These are phyloP conservation scores for Ischnura elegans DNA, from an alignment of 2,888 invertebrate genomes.

Conservation along the genomic window DNA sequence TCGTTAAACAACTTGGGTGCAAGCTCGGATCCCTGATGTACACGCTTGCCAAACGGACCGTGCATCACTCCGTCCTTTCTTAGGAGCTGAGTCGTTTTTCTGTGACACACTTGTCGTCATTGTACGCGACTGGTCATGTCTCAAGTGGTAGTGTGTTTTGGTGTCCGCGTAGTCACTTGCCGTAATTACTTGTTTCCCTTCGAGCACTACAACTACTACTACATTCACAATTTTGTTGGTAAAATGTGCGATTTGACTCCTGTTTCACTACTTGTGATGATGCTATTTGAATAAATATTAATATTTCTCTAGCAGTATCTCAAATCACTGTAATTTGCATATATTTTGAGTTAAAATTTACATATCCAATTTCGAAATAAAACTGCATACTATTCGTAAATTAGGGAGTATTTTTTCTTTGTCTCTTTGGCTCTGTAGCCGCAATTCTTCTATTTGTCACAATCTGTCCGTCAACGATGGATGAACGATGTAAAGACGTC, in stretches of 20 bases:
- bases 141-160: neutral
- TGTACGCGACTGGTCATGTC: neutral
- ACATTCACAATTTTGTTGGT: too few species aligned
- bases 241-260: too few species aligned
- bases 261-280: too few species aligned
- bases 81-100: neutral
- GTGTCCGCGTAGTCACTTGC: neutral
- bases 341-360: too few species aligned
- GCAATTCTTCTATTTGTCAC: neutral
- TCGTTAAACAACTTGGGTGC: neutral
- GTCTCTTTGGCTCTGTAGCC: neutral
- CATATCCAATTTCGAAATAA: too few species aligned
- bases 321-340: too few species aligned
- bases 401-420: too few species aligned
- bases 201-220: neutral
- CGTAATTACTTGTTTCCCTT: neutral
- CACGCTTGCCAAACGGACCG: conserved; percentile 12
- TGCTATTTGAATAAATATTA: too few species aligned
- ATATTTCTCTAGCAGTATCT: too few species aligned
- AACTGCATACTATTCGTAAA: too few species aligned
- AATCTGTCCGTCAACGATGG: neutral
- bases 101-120: neutral
- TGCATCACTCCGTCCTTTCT: neutral
- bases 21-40: neutral
- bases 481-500: neutral